Base-by-base conservation (phyloP, 1,140 invertebrate genomes). In the Zaprionus vittiger region DNA sequence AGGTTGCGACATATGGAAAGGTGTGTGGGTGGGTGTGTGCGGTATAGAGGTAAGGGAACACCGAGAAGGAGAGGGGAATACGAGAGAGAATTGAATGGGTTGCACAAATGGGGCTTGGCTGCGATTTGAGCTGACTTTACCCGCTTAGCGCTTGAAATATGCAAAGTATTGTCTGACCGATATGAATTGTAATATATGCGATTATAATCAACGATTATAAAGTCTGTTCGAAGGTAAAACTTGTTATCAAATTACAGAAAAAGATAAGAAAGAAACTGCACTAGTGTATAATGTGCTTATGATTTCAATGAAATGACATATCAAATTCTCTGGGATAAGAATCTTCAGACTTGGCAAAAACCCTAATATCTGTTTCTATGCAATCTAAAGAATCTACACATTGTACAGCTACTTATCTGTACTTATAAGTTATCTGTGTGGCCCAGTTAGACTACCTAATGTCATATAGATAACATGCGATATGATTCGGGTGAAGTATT, bases 1-100 rank as follows among this genome's bases (percentile, higher is more conserved):
- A 87, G 81, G 78, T 87, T 89, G 72, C 34, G 9, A 37, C 9
- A 20, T 12, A 69, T 64, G 64, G 38, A 68, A 73, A 61, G 72
- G 49, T 75, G 44, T 56, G 44, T 49, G 54, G 1, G 14, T 47
- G 49, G 26, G 28, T 63, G 60, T 47, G 37, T 15, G 38, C 22
- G 12, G 22, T 55, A 57, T 14, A 11, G 44, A 9, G 52, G 28
- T 9, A 9, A 15, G 6, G 9, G 20, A 12, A 9, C 1, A 9
- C 12, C 4, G 20, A 52, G 20, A 24, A 24, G 47, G 12, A 4
- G 22, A 49, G 41, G n/a, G 41, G 41, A 11, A 44, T 55, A 22
- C 24, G 47, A 69, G 60, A 61, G 77, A 67, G 69, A 79, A 65
- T 28, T 65, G 63, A 56, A 77, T 76, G 41, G 60, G 60, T 22